These are phyloP conservation scores for Rhyacophila brunnea DNA, from an alignment of 1,140 invertebrate species.

Conservation along the genomic window DNA sequence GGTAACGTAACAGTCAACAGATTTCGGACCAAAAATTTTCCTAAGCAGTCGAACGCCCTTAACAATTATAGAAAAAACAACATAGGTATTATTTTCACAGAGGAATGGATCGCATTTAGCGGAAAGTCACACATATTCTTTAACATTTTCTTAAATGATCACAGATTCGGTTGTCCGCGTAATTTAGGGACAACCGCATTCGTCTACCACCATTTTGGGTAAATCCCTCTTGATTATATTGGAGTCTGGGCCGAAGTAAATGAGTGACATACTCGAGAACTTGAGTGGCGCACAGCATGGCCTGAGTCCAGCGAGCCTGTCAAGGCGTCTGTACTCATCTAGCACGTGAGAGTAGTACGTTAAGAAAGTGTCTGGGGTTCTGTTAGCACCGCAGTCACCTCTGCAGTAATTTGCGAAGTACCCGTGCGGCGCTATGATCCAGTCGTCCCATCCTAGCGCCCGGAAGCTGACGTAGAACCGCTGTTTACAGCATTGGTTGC, in stretches of 20 bases:
- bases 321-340: slow-evolving; percentile 80
- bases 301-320: slow-evolving; percentile 71
- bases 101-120: slow-evolving; percentile 42
- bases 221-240: slow-evolving; percentile 92
- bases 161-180: slow-evolving; percentile 11
- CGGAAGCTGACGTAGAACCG: slow-evolving; percentile 89
- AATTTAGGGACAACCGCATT: slow-evolving; percentile 87
- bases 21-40: slow-evolving; percentile 46
- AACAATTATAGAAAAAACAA: slow-evolving; percentile 50
- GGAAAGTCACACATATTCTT: slow-evolving; percentile 21
- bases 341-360: slow-evolving; percentile 88
- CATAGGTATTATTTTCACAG: slow-evolving; percentile 45
- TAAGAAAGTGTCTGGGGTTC: slow-evolving; percentile 80
- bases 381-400: slow-evolving; percentile 75
- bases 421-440: slow-evolving; percentile 87
- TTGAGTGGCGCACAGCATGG: slow-evolving; percentile 93
- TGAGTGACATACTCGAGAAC: slow-evolving; percentile 88
- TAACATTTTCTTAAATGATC: too few relatives aligned
- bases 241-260: slow-evolving; percentile 87
- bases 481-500: slow-evolving; percentile 84
- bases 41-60: slow-evolving; percentile 53
- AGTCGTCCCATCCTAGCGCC: slow-evolving; percentile 90
- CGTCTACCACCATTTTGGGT: slow-evolving; percentile 94
- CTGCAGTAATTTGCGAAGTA: slow-evolving; percentile 95
- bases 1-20: slow-evolving; percentile 40